Percentiles rank a stretch among this genome's conserved stretches.
phyloP scores from a whole-genome alignment of 2,888 invertebrate genomes.

The Acleris emargana region DNA sequence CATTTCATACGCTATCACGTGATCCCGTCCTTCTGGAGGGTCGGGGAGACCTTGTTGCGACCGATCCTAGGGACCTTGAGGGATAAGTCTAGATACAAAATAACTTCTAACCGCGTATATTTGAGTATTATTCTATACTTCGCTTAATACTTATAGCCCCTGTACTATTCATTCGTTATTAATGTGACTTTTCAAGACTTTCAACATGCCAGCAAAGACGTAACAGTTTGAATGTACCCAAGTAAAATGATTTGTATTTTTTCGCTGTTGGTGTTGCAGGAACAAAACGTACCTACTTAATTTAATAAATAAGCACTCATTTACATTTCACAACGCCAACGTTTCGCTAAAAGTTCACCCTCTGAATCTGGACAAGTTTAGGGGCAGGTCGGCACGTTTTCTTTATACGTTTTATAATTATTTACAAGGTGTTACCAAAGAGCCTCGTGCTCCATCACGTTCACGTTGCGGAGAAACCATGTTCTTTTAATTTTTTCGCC shows the following conservation, averaged over 20 bases:
- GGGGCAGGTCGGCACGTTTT: neutral
- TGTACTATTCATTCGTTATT: slow-evolving; percentile 12
- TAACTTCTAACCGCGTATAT: slow-evolving; percentile 19
- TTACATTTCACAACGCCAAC: too few species aligned
- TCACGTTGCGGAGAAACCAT: slow-evolving; percentile 3
- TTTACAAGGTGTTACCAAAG: slow-evolving; percentile 3
- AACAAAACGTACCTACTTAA: neutral
- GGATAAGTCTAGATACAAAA: slow-evolving; percentile 42
- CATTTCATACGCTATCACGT: slow-evolving; percentile 44
- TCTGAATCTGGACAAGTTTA: too few species aligned
- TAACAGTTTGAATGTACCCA: neutral
- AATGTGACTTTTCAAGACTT: neutral
- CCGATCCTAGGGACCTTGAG: slow-evolving; percentile 49
- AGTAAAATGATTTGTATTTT: slow-evolving; percentile 2
- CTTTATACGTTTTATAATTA: slow-evolving; percentile 3
- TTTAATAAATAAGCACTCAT: too few species aligned
- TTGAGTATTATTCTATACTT: slow-evolving; percentile 11
- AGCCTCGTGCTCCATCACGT: slow-evolving; percentile 3
- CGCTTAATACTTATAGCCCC: slow-evolving; percentile 1
- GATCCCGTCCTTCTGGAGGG: slow-evolving; percentile 49
- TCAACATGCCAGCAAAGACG: slow-evolving; percentile 1
- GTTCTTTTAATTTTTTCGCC: slow-evolving; percentile 1
- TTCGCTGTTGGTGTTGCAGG: neutral
- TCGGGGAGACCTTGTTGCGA: slow-evolving; percentile 52
- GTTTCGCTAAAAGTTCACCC: too few species aligned